Evolutionary conservation across 1,140 invertebrate genomes (phyloP).

Genomic region (Philotrypesis tridentata): DNA sequence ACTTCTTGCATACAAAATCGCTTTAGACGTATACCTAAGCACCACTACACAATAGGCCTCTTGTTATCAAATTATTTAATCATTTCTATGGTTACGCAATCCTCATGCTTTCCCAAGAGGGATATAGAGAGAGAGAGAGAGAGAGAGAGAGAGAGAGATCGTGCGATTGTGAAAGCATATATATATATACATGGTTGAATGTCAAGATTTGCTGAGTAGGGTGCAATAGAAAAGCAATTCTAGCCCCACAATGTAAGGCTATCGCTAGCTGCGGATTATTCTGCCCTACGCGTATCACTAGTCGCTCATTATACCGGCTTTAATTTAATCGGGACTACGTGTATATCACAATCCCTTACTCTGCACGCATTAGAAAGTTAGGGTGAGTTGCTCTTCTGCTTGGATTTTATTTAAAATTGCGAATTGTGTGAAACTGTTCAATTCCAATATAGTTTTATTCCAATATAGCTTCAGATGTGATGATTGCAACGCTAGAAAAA

Average conservation of each 20-base stretch:
- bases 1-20: too few relatives aligned
- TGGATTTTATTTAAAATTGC: too few relatives aligned
- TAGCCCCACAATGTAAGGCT: slow-evolving; percentile 4
- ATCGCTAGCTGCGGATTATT: slow-evolving; percentile 19
- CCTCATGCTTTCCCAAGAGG: not conserved
- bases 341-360: not conserved
- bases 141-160: not conserved
- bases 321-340: slow-evolving; percentile 3
- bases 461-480: too few relatives aligned
- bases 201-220: slow-evolving; percentile 17
- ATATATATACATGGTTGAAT: not conserved
- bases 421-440: too few relatives aligned
- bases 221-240: slow-evolving; percentile 35
- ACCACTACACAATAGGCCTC: not conserved
- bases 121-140: not conserved
- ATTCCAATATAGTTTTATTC: too few relatives aligned
- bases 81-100: not conserved
- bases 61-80: slow-evolving; percentile 37
- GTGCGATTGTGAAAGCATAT: too few relatives aligned
- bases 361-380: not conserved
- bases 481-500: too few relatives aligned
- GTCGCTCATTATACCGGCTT: not conserved
- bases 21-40: not conserved
- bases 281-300: not conserved
- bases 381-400: too few relatives aligned